phyloP scores from a whole-genome alignment of 2,113 vertebrate genomes.

The Nyctereutes procyonoides region DNA sequence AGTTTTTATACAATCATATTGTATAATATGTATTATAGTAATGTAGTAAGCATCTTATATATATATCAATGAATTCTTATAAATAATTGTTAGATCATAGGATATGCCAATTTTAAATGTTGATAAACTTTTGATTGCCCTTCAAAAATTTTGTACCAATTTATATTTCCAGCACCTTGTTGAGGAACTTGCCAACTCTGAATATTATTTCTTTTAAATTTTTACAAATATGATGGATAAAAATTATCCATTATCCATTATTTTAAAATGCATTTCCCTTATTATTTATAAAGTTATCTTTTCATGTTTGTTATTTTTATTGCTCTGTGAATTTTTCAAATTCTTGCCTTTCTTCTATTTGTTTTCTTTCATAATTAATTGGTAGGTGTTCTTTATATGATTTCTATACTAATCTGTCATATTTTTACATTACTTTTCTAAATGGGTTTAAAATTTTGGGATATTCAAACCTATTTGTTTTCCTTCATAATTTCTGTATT shows the following conservation, averaged over 20 bases:
- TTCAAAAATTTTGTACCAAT: slow-evolving; percentile 7
- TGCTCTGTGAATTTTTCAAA: background rate
- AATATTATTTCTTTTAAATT: background rate
- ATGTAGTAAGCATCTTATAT: background rate
- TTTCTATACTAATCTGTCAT: background rate
- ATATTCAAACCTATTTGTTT: background rate
- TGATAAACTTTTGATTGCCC: background rate
- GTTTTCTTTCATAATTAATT: slow-evolving; percentile 1
- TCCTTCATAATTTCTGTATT: background rate
- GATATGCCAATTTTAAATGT: slow-evolving; percentile 5
- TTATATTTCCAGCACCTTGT: background rate
- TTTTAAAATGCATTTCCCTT: background rate
- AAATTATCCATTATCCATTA: slow-evolving; percentile 1
- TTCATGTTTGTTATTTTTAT: background rate
- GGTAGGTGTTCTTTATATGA: background rate
- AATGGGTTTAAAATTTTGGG: background rate
- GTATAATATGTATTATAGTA: too few relatives aligned
- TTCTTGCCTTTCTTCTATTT: background rate
- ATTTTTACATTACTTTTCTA: background rate
- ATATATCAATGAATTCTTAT: background rate
- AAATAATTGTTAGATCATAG: background rate
- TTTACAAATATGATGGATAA: background rate
- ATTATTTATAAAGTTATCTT: background rate
- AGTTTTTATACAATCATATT: slow-evolving; percentile 9
- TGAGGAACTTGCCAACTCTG: background rate